A percentile compares a stretch with the other conserved stretches of the same genome.
Evolutionary conservation across 2,797 vertebrate genomes (phyloP).

Genomic region (Hydrolagus colliei): DNA sequence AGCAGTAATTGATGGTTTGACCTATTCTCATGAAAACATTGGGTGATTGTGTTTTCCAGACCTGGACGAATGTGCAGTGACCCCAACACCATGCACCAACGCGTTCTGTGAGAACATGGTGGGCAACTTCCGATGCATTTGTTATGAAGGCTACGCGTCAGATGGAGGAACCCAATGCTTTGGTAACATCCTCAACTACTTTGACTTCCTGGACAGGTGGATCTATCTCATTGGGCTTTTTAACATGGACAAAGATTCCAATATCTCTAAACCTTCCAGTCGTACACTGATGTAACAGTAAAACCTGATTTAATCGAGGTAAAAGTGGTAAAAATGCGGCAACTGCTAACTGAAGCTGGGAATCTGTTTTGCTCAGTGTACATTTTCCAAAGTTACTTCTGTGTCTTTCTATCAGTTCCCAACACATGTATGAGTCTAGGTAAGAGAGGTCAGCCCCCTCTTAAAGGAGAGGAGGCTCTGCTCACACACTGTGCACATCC

Average conservation of each 20-base stretch:
- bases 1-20: not conserved
- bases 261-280: not conserved
- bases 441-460: no score
- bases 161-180: slow-evolving; percentile 67
- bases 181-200: slow-evolving; percentile 55
- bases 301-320: not conserved
- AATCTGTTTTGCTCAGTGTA: no score
- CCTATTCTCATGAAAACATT: not conserved
- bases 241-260: not conserved
- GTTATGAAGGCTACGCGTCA: slow-evolving; percentile 67
- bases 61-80: slow-evolving; percentile 71
- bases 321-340: not conserved
- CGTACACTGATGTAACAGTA: not conserved
- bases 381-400: no score
- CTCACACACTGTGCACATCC: no score
- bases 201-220: not conserved
- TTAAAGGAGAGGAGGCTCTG: no score
- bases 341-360: not conserved
- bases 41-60: slow-evolving; percentile 54
- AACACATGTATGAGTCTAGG: no score
- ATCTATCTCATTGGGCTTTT: not conserved
- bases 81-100: slow-evolving; percentile 59
- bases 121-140: slow-evolving; percentile 57
- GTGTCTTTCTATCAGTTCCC: no score
- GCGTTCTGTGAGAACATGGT: not conserved